A percentile compares a stretch with the other conserved stretches of the same genome.
These are phyloP conservation scores for Sesia apiformis DNA, from an alignment of 2,888 invertebrate species.

Conservation along the genomic window DNA sequence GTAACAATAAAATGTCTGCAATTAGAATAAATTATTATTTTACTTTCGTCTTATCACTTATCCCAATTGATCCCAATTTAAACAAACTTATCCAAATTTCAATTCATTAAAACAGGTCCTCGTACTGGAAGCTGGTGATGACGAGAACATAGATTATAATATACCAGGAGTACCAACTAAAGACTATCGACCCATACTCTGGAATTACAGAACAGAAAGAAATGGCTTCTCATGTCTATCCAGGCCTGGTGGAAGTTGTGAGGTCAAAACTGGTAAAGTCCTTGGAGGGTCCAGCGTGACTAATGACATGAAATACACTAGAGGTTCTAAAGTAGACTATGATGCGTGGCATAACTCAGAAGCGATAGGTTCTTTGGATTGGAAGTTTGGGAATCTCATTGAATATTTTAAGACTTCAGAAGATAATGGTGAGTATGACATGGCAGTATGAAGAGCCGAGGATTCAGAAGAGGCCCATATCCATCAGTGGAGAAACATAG, in stretches of 20 bases:
- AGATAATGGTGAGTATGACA: conserved; percentile 48
- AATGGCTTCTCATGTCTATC: conserved; percentile 62
- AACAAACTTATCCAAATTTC: background rate
- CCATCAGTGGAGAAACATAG: too few species aligned
- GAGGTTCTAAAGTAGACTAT: conserved; percentile 58
- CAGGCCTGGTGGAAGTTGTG: conserved; percentile 56
- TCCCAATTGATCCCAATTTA: background rate
- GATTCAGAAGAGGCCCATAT: too few species aligned
- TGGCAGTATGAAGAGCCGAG: background rate
- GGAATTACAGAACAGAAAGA: conserved; percentile 61
- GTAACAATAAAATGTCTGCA: too few species aligned
- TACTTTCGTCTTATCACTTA: background rate
- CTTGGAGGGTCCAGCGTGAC: conserved; percentile 62
- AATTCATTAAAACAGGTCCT: conserved; percentile 32
- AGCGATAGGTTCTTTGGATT: conserved; percentile 47
- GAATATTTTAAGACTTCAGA: conserved; percentile 61
- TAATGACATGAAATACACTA: conserved; percentile 65
- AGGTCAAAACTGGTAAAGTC: conserved; percentile 59
- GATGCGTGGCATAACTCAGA: conserved; percentile 54
- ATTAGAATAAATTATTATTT: too few species aligned
- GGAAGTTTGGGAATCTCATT: conserved; percentile 59
- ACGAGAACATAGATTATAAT: conserved; percentile 61
- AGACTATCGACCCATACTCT: conserved; percentile 53
- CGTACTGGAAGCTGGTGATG: conserved; percentile 55
- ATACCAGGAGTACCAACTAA: conserved; percentile 59